Evolutionary conservation across 2,797 vertebrate genomes (phyloP), one percentile per base, ranked within the genome.

Genomic region (Gymnoscopelus microlampas): DNA sequence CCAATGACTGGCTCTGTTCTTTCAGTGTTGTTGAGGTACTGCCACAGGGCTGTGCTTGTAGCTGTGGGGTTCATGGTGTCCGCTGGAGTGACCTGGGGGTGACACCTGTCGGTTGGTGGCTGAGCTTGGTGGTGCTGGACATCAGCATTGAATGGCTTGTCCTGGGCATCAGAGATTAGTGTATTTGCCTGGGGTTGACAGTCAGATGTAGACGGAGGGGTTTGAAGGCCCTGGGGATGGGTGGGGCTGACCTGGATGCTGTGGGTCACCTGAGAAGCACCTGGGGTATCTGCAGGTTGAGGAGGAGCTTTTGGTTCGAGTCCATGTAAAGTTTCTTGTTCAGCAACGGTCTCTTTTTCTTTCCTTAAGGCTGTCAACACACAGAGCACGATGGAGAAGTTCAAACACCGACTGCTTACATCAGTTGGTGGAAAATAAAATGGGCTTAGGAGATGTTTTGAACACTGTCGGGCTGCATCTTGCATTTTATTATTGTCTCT

Each of bases 291-390:
- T 15, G 3, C 8, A 63, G 60, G 55, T 35, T 8, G 39, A 2
- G 60, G 56, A 32, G 13, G 5, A 59, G 14, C 3, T 6, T 14
- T n/a, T 15, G 26, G 2, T 8, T n/a, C 11, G 11, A 4, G 23
- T 11, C 51, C 53, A 69, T 0, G 0, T 0, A 1, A 0, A 6
- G 0, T 9, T 23, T 13, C 2, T n/a, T 35, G 54, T 58, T 55
- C 48, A 65, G 44, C 12, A 10, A 26, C 2, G 35, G 67, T 24
- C 2, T 4, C 11, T 61, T 44, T 68, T 4, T 68, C 9, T 0
- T 19, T 54, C 58, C 77, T 19, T 1, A 75, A 32, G 9, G 47
- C 85, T 87, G 59, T 32, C 15, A 23, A 35, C 32, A 76, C 19
- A 55, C 63, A 64, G 11, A 15, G 15, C 60, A 51, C 39, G 4